phyloP scores from a whole-genome alignment of 37 sponge, comb jelly and placozoan species.

The Oopsacas minuta region DNA sequence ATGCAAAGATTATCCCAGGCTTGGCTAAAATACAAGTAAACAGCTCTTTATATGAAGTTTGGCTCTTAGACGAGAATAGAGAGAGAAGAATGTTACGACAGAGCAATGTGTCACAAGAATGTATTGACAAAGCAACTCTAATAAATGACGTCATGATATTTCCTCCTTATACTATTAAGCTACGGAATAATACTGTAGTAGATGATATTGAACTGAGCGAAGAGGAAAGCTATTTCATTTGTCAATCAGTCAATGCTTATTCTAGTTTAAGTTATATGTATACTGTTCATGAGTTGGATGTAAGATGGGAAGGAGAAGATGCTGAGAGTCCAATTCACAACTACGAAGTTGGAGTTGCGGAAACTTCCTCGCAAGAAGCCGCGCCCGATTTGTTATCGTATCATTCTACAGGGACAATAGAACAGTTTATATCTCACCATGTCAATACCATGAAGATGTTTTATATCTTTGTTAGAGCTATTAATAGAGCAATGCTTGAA shows the following conservation, averaged over 20 bases:
- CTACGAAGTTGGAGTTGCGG: constrained; percentile 35
- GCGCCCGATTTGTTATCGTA: not conserved
- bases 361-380: not conserved
- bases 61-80: constrained; percentile 26
- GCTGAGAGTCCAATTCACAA: constrained; percentile 33
- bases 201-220: not conserved
- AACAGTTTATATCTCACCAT: constrained; percentile 20
- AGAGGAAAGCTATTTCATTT: not conserved
- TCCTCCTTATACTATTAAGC: not conserved
- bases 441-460: constrained; percentile 19
- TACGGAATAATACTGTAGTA: not conserved
- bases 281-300: not conserved
- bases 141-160: not conserved
- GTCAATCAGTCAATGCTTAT: not conserved
- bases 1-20: constrained; percentile 21
- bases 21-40: not conserved
- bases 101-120: not conserved
- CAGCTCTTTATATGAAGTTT: constrained; percentile 10
- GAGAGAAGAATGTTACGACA: constrained; percentile 9
- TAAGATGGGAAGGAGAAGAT: not conserved
- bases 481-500: constrained; percentile 26
- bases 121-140: not conserved
- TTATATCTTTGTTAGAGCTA: constrained; percentile 29
- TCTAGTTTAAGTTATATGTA: not conserved
- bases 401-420: constrained; percentile 23